phyloP scores from a whole-genome alignment of 2,888 invertebrate genomes.

The Neuroscelio doddi region DNA sequence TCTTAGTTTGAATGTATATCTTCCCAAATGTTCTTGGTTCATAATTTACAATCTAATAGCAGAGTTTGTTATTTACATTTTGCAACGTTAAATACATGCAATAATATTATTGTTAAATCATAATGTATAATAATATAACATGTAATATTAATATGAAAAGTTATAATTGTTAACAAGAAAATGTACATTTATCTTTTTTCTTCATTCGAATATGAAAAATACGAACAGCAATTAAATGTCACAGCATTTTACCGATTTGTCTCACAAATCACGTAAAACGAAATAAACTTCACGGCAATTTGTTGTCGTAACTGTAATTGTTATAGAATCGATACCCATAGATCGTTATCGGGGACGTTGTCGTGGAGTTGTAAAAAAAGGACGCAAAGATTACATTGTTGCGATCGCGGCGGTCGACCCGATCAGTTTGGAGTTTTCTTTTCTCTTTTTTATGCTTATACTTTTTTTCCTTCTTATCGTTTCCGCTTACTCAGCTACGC shows the following conservation, averaged over 20 bases:
- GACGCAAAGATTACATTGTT: constrained; percentile 32
- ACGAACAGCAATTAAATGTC: no score
- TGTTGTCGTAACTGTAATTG: constrained; percentile 27
- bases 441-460: constrained; percentile 19
- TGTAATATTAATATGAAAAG: no score
- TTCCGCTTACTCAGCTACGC: constrained; percentile 17
- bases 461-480: constrained; percentile 19
- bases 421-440: constrained; percentile 16
- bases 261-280: constrained; percentile 16
- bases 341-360: constrained; percentile 32
- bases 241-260: constrained; percentile 11
- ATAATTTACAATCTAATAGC: constrained; percentile 32
- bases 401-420: constrained; percentile 30
- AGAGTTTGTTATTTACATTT: constrained; percentile 26
- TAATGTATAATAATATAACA: no score
- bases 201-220: no score
- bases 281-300: constrained; percentile 3
- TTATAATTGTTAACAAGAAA: no score
- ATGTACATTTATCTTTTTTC: no score
- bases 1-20: constrained; percentile 33
- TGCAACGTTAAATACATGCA: no score
- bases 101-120: no score
- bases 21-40: constrained; percentile 31
- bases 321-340: constrained; percentile 32
- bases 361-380: constrained; percentile 21